Evolutionary conservation across 2,888 invertebrate species (phyloP).

Genomic region (Sesia bembeciformis): DNA sequence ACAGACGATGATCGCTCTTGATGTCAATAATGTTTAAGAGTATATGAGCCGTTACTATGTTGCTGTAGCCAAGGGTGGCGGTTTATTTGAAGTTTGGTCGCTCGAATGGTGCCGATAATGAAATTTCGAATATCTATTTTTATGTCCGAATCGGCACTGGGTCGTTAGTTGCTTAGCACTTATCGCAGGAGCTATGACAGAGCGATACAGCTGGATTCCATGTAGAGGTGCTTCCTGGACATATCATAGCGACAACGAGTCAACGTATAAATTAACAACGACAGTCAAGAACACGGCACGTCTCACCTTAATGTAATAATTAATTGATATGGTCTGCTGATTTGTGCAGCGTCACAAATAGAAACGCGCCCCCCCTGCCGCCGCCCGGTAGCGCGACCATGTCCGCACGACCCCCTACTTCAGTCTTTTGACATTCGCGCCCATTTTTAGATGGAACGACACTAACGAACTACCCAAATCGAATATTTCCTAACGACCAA

Average conservation of each 20-base stretch:
- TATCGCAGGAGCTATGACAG: background rate
- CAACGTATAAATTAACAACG: conserved; percentile 16
- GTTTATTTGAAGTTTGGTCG: background rate
- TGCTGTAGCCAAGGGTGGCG: background rate
- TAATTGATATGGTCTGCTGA: conserved; percentile 71
- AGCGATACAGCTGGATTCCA: conserved; percentile 2
- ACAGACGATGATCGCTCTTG: conserved; percentile 20
- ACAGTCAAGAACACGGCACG: conserved; percentile 54
- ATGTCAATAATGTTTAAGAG: conserved; percentile 10
- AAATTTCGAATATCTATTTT: background rate
- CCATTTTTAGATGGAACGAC: conserved; percentile 70
- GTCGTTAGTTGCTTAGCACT: background rate
- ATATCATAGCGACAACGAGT: conserved; percentile 3
- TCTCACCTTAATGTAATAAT: conserved; percentile 74
- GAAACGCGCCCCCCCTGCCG: conserved; percentile 36
- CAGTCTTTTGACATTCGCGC: conserved; percentile 72
- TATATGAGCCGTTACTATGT: conserved; percentile 1
- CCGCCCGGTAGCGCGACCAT: conserved; percentile 29
- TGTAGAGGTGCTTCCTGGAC: conserved; percentile 2
- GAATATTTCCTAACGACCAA: conserved; percentile 24
- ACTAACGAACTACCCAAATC: conserved; percentile 51
- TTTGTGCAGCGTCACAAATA: conserved; percentile 70
- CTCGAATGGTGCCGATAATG: background rate
- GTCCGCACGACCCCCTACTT: conserved; percentile 49
- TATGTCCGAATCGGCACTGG: background rate